Evolutionary conservation across 2,888 invertebrate species (phyloP).

Genomic region (Scelioninae gen. 1): DNA sequence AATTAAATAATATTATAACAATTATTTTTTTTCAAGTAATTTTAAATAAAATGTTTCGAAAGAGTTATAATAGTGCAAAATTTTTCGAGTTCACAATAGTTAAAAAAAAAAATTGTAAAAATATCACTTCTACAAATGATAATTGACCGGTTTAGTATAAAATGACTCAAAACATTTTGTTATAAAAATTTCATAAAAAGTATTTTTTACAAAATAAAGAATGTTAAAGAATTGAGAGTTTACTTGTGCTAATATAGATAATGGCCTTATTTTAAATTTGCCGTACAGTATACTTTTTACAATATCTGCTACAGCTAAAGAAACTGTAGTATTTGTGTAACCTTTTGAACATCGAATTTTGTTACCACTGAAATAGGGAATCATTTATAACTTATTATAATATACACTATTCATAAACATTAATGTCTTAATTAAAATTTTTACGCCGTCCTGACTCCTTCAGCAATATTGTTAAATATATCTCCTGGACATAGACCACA

Average conservation of each 20-base stretch:
- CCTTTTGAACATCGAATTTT: slow-evolving; percentile 34
- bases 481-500: slow-evolving; percentile 38
- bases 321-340: slow-evolving; percentile 25
- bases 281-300: slow-evolving; percentile 36
- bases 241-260: slow-evolving; percentile 45
- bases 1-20: too few species aligned
- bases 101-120: too few species aligned
- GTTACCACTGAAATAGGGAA: slow-evolving; percentile 18
- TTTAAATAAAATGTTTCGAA: too few species aligned
- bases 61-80: too few species aligned
- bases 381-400: slow-evolving; percentile 6
- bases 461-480: slow-evolving; percentile 82
- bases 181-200: too few species aligned
- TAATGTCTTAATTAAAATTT: slow-evolving; percentile 33
- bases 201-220: too few species aligned
- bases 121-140: too few species aligned
- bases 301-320: slow-evolving; percentile 16
- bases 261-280: slow-evolving; percentile 34
- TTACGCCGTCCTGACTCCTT: slow-evolving; percentile 84
- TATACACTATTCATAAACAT: not conserved
- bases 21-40: too few species aligned
- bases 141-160: too few species aligned
- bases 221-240: not conserved
- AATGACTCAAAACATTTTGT: too few species aligned
- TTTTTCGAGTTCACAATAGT: too few species aligned